Evolutionary conservation across 2,113 vertebrate species (phyloP), one percentile per base, ranked within the genome.

Genomic region (Sclerurus mexicanus): DNA sequence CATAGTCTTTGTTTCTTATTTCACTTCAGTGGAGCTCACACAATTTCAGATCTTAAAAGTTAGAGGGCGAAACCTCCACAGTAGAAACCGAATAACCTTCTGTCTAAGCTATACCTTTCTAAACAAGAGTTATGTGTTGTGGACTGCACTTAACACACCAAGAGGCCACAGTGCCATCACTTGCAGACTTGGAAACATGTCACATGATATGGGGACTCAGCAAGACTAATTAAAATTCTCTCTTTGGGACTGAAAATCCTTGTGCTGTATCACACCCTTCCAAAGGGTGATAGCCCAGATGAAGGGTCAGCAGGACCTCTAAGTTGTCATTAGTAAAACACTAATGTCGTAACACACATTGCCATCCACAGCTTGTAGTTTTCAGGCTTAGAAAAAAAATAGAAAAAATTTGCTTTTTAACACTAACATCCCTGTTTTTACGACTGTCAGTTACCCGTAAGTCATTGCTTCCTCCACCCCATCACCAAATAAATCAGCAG

Each of bases 401-500:
- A 94, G 75, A 79, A 95, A 46, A 72, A 27, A 37, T 90, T 85
- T 92, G 71, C 60, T 93, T 92, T 95, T 78, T 94, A 94, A 92
- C 40, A 92, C 86, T 93, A 95, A 88, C 87, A 93, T 77, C 85
- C 60, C 88, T 49, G 56, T 39, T 80, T 97, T 97, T 95, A 95
- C 0, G 4, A 84, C 67, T 87, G 80, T 71, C 85, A 77, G 86
- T 69, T 94, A 95, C 55, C 46, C 40, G 0, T 92, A 91, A 95
- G 80, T 81, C 62, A 87, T 91, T 93, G 78, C 79, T 93, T 96
- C 64, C 60, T 94, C 89, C 82, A 90, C 80, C 75, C 82, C 85
- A 91, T 91, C 93, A 96, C 89, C 92, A 97, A 96, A 97, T 94
- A 93, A 95, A 95, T 94, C 93, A 95, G 42, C 90, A 96, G 83